A percentile compares a stretch with the other conserved stretches of the same genome.
Conservation (phyloP, 2,888 invertebrate genomes). For the Lithophane ornitopus region DNA sequence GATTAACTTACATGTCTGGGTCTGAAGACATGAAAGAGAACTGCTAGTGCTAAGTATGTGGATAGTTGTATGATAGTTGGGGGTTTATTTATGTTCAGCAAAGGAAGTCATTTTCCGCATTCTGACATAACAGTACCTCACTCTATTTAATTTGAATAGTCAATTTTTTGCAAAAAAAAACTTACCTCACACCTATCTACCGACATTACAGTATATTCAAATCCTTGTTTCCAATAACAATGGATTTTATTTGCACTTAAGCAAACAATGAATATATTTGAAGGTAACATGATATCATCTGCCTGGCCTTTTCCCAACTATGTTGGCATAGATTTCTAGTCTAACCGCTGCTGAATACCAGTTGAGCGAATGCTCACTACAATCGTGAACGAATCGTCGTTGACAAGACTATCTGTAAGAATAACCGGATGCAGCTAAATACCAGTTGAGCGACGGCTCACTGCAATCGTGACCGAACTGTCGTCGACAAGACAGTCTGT, state of each 20-base stretch:
- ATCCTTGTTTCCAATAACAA: not conserved
- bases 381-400: slow-evolving; percentile 99
- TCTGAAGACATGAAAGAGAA: not conserved
- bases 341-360: not conserved
- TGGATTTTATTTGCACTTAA: not conserved
- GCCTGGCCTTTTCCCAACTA: too few relatives aligned
- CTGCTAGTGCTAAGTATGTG: not conserved
- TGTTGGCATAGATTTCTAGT: not conserved
- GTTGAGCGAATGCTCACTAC: slow-evolving; percentile 92
- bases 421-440: slow-evolving; percentile 78
- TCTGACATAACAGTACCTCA: too few relatives aligned
- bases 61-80: not conserved
- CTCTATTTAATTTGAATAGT: too few relatives aligned
- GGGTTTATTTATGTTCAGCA: not conserved
- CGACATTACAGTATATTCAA: not conserved
- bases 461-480: slow-evolving; percentile 99
- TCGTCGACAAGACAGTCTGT: slow-evolving; percentile 99
- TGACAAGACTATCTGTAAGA: slow-evolving; percentile 99
- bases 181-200: not conserved
- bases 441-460: slow-evolving; percentile 85
- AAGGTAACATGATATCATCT: not conserved
- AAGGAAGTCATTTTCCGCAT: not conserved
- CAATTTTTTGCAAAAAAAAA: too few relatives aligned
- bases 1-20: not conserved
- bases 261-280: not conserved